phyloP scores from a whole-genome alignment of 1,140 invertebrate species.

The Drosophila orena region DNA sequence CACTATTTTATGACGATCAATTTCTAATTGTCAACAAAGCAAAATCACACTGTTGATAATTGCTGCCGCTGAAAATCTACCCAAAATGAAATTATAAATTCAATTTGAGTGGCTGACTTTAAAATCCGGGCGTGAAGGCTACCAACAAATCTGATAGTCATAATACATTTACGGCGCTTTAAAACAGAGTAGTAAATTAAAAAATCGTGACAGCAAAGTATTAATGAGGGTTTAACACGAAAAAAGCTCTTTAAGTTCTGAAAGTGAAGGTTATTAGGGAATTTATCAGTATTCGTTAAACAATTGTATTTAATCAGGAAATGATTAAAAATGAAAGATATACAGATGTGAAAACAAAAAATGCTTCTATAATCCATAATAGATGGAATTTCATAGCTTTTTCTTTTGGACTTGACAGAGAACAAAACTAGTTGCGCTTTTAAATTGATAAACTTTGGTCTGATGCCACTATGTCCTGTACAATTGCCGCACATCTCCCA shows the following conservation, averaged over 20 bases:
- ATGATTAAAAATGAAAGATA: not conserved
- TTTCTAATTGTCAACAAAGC: slow-evolving; percentile 36
- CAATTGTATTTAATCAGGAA: not conserved
- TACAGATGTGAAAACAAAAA: not conserved
- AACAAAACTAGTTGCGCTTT: slow-evolving; percentile 29
- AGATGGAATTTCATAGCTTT: not conserved
- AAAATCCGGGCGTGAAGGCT: slow-evolving; percentile 32
- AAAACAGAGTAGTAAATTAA: slow-evolving; percentile 34
- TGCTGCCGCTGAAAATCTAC: slow-evolving; percentile 10
- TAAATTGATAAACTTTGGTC: slow-evolving; percentile 32
- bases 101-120: slow-evolving; percentile 30
- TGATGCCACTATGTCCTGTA: slow-evolving; percentile 28
- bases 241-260: not conserved
- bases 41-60: slow-evolving; percentile 8
- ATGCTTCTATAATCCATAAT: no score
- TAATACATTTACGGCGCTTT: slow-evolving; percentile 20
- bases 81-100: slow-evolving; percentile 20
- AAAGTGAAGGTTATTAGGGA: slow-evolving; percentile 9
- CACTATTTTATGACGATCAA: slow-evolving; percentile 34
- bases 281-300: not conserved
- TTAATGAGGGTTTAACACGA: not conserved
- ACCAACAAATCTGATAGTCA: slow-evolving; percentile 20
- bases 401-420: slow-evolving; percentile 12
- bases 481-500: slow-evolving; percentile 1
- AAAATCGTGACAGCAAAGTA: slow-evolving; percentile 12